Base-by-base conservation (phyloP, 2,888 invertebrate genomes). In the Thymelicus lineola region DNA sequence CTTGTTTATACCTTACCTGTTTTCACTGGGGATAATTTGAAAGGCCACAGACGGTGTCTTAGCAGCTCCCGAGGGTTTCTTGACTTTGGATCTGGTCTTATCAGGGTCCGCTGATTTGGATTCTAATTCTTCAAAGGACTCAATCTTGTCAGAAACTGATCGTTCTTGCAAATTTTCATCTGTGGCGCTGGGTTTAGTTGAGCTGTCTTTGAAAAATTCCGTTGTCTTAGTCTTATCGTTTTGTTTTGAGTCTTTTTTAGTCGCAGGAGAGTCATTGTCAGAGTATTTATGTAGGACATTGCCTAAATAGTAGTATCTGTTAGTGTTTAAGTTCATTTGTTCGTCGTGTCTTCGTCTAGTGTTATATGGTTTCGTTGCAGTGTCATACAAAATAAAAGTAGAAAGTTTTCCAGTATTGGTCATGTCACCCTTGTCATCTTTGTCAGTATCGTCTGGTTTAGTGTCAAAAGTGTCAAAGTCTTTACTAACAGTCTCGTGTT, bases 1-100 rank as follows among this genome's bases (percentile, higher is more conserved):
- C 1, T 4, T 55, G 10, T 55, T 55, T 14, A 12, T 45, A 66
- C 72, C 83, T 86, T 80, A 94, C 94, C 86, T 93, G 72, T 90
- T 91, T 77, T 94, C 94, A 81, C 94, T 94, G 0, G 94, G 94
- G 73, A 93, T 93, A 46, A 94, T 85, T 81, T 94, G 88, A 72
- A 94, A 94, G 60, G 87, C 86, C 3, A 94, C 93, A 0, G 92
- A 88, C 2, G 92, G 93, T 14, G 91, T 90, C 73, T 92, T 89
- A 0, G 86, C 86, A 38, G 88, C 75, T 72, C 75, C 85, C 0
- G 84, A 72, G 7, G 86, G 86, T 58, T 86, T 88, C 71, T 84
- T 85, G 6, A 75, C 71, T 71, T 84, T 84, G 7, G 78, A 67
- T 50, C 74, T 82, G 9, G 77, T 74, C 64, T 76, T 86, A 7